Conservation (phyloP, 2,797 vertebrate genomes). For the Brachyrhaphis roseni region DNA sequence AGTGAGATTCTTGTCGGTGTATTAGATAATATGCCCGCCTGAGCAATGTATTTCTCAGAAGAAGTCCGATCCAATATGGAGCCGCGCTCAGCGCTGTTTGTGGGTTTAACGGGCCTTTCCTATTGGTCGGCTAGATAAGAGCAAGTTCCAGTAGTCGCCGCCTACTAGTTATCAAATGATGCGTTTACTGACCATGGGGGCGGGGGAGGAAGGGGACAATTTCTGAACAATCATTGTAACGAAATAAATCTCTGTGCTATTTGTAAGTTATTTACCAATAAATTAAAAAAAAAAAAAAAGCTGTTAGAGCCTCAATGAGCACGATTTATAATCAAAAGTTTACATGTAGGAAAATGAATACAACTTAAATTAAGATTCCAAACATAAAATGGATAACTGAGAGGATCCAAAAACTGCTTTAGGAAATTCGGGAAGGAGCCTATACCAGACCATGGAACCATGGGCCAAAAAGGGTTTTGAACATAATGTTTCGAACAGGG, state of each 20-base stretch:
- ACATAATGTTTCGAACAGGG: not conserved
- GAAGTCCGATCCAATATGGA: conserved; percentile 72
- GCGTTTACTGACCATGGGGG: conserved; percentile 22
- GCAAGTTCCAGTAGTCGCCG: conserved; percentile 55
- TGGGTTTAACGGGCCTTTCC: conserved; percentile 42
- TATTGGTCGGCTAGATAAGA: conserved; percentile 64
- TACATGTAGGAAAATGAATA: not conserved
- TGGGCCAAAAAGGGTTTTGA: not conserved
- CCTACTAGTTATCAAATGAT: conserved; percentile 49
- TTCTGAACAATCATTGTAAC: not conserved
- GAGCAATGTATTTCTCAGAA: conserved; percentile 28
- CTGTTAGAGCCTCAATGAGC: not conserved
- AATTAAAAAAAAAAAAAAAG: not conserved
- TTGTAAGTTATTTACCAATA: not conserved
- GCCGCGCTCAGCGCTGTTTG: conserved; percentile 50
- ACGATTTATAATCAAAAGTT: not conserved
- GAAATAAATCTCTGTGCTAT: not conserved
- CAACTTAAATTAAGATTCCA: not conserved
- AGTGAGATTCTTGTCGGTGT: conserved; percentile 18
- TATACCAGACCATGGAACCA: not conserved
- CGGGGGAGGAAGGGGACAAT: not conserved
- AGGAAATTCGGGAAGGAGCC: not conserved
- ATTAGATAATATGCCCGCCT: conserved; percentile 9
- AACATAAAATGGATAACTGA: not conserved
- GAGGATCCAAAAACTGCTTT: not conserved